Base-by-base conservation (phyloP, 2,888 invertebrate species). In the Erpobdella octoculata region DNA sequence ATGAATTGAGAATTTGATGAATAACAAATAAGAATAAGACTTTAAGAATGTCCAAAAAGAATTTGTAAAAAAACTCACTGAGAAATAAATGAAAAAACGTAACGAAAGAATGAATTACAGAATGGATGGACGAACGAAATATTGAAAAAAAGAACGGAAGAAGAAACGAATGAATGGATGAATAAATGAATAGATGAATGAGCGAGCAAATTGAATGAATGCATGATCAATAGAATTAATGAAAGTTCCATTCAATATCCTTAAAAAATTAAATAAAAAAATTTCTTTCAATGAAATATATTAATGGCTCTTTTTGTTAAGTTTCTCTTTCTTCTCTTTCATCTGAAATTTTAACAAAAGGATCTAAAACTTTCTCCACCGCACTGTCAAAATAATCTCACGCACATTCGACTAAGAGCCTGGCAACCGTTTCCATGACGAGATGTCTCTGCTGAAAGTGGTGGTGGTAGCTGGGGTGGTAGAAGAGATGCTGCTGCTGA, bases 401-500 rank as follows among this genome's bases (percentile, higher is more conserved):
- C 53, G 53, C 28, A 53, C 53, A 53, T 4, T 53, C 53, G 53
- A 53, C 53, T 28, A 25, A 3, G 21, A 53, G 53, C 53, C 53
- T 53, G 28, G 53, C 53, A 53, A 53, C 53, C 3, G 53, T 53
- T 15, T 53, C 53, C 53, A 53, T 53, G 53, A 53, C 53, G 53
- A 53, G 21, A 28, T 53, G 53, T 53, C 53, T 21, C 18, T 53
- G 53, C 1, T 12, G 53, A 28, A 53, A 53, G 15, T 8, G 2
- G 28, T 53, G 53, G 21, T 53, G 5, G 21, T n/a, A 25, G 53
- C 21, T 6, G 28, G 28, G 8, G 9, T 3, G 21, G 21, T n/a
- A 6, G 21, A 1, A 28, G 4, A 25, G 53, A 25, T 53, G 53
- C 53, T 53, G 9, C 28, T 53, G 53, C 28, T 53, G 53, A 25